Conservation (phyloP, 2,888 invertebrate species). For the Oligia fasciuncula region DNA sequence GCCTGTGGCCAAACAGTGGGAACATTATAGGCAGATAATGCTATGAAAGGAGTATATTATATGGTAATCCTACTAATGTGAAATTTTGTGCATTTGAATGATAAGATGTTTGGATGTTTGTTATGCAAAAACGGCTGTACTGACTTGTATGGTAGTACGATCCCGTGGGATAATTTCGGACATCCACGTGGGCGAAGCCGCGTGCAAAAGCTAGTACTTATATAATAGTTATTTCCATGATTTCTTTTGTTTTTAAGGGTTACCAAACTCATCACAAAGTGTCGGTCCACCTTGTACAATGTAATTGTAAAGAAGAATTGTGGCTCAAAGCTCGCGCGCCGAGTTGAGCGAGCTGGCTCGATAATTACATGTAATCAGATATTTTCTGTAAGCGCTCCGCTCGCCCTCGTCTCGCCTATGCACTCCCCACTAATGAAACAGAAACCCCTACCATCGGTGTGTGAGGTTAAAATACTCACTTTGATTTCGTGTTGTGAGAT, state of each 20-base stretch:
- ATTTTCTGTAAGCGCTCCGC: conserved; percentile 86
- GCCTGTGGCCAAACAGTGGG: not conserved
- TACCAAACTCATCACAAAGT: not conserved
- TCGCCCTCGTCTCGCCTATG: conserved; percentile 77
- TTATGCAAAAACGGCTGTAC: not conserved
- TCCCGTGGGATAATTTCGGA: not conserved
- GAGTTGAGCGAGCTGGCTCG: conserved; percentile 39
- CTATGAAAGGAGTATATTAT: not conserved
- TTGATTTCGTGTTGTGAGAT: conserved; percentile 24
- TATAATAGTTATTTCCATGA: not conserved
- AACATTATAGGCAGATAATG: not conserved
- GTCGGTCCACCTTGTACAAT: not conserved
- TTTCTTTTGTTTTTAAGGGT: not conserved
- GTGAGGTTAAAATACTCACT: conserved; percentile 22
- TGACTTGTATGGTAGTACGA: not conserved
- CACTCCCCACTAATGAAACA: conserved; percentile 86
- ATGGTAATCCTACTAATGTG: not conserved
- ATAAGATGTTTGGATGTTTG: not conserved
- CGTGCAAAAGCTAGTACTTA: not conserved
- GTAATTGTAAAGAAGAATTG: conserved; percentile 43
- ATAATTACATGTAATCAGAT: conserved; percentile 90
- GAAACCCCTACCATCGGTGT: conserved; percentile 69
- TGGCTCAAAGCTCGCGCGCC: conserved; percentile 38
- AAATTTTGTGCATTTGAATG: not conserved
- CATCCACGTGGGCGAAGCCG: not conserved